These are phyloP conservation scores for Operophtera brumata DNA, from an alignment of 2,888 invertebrate genomes.

Conservation along the genomic window DNA sequence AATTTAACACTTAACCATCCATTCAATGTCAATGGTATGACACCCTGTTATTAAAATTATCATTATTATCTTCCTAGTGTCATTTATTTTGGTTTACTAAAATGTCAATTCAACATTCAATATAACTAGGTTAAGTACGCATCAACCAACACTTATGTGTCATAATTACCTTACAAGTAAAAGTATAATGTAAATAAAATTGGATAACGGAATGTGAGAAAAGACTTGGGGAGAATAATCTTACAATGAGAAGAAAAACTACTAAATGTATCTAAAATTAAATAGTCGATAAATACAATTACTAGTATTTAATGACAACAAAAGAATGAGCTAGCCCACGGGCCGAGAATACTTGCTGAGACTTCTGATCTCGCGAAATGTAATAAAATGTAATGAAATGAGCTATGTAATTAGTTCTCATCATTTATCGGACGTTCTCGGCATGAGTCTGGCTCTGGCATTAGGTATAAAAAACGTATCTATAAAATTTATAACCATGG, in stretches of 20 bases:
- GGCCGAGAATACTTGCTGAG: background rate
- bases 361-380: background rate
- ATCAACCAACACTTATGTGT: conserved; percentile 32
- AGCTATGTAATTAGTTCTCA: background rate
- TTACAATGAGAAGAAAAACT: background rate
- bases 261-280: background rate
- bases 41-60: conserved; percentile 8
- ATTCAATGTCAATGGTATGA: background rate
- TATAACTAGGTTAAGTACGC: conserved; percentile 43
- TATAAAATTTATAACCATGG: background rate
- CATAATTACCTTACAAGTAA: conserved; percentile 30
- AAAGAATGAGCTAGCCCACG: background rate
- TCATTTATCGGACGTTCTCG: background rate
- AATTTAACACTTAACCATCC: background rate
- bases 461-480: background rate
- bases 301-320: background rate
- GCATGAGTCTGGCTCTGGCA: background rate
- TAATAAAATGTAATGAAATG: too few species aligned
- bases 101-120: conserved; percentile 14
- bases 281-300: background rate
- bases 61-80: conserved; percentile 9
- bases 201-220: conserved; percentile 52
- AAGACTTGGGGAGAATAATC: conserved; percentile 25
- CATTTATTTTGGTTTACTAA: conserved; percentile 14
- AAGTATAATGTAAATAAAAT: conserved; percentile 29